Percentiles rank a stretch among this genome's conserved stretches.
phyloP scores from a whole-genome alignment of 2,888 invertebrate genomes.

The Serrognathus titanus region DNA sequence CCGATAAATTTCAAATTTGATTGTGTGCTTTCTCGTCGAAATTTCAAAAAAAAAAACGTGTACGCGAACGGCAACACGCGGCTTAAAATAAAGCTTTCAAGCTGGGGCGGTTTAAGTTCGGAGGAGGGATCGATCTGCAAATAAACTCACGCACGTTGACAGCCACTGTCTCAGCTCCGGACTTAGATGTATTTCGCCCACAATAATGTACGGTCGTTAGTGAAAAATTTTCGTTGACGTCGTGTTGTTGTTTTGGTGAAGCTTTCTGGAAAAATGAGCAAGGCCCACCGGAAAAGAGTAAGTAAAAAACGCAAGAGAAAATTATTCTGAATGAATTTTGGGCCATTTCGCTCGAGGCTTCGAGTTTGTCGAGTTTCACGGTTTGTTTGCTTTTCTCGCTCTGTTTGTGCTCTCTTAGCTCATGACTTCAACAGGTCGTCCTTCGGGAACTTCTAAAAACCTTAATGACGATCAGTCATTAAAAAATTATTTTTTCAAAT shows the following conservation, averaged over 20 bases:
- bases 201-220: background rate
- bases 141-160: slow-evolving; percentile 12
- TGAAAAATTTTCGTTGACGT: slow-evolving; percentile 1
- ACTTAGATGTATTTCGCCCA: background rate
- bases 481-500: too few species aligned
- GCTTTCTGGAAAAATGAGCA: slow-evolving; percentile 4
- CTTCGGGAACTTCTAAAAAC: too few species aligned
- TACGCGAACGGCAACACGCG: background rate
- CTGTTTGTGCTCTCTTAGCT: too few species aligned
- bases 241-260: background rate
- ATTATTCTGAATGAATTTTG: too few species aligned
- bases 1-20: too few species aligned
- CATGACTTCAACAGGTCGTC: too few species aligned
- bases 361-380: too few species aligned
- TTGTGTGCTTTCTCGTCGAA: too few species aligned
- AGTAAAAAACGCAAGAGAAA: background rate
- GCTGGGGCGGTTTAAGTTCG: background rate
- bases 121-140: slow-evolving; percentile 7
- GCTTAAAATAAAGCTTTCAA: slow-evolving; percentile 8
- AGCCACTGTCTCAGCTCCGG: slow-evolving; percentile 4
- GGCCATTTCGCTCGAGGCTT: too few species aligned
- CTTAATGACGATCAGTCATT: too few species aligned
- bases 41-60: background rate
- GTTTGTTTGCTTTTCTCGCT: too few species aligned
- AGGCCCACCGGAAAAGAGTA: slow-evolving; percentile 21